phyloP scores from a whole-genome alignment of 2,888 invertebrate species.

The Ligdia adustata region DNA sequence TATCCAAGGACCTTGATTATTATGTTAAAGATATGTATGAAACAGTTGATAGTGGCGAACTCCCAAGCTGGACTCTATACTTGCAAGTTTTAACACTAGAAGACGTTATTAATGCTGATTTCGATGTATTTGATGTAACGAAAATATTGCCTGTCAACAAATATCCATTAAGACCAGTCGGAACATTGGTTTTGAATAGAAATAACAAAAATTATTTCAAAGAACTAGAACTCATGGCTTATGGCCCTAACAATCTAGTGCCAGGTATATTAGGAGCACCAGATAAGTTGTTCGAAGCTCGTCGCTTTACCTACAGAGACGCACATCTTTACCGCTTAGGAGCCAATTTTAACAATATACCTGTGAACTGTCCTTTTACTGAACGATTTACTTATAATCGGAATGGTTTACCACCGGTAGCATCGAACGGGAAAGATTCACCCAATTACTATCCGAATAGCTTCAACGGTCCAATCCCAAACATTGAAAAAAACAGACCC shows the following conservation, averaged over 20 bases:
- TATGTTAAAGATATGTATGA: conserved; percentile 93
- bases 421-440: conserved; percentile 90
- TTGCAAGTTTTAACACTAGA: conserved; percentile 92
- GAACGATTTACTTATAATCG: conserved; percentile 90
- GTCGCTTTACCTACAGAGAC: conserved; percentile 92
- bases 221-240: conserved; percentile 92
- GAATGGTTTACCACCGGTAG: conserved; percentile 89
- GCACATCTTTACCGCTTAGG: conserved; percentile 93
- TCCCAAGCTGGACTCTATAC: conserved; percentile 89
- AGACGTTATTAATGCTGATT: conserved; percentile 89
- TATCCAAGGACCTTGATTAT: conserved; percentile 92
- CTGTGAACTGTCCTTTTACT: conserved; percentile 94
- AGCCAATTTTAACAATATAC: conserved; percentile 93
- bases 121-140: conserved; percentile 96
- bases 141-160: conserved; percentile 90
- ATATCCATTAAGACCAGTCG: conserved; percentile 92
- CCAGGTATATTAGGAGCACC: conserved; percentile 95
- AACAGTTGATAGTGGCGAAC: conserved; percentile 89
- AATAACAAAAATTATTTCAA: conserved; percentile 95
- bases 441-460: conserved; percentile 98
- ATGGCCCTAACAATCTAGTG: conserved; percentile 92
- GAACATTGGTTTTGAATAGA: conserved; percentile 90
- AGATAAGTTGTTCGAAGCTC: conserved; percentile 93
- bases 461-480: conserved; percentile 90
- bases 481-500: conserved; percentile 77